Evolutionary conservation across 2,888 invertebrate genomes (phyloP).

Genomic region (Macrosiphum euphorbiae): DNA sequence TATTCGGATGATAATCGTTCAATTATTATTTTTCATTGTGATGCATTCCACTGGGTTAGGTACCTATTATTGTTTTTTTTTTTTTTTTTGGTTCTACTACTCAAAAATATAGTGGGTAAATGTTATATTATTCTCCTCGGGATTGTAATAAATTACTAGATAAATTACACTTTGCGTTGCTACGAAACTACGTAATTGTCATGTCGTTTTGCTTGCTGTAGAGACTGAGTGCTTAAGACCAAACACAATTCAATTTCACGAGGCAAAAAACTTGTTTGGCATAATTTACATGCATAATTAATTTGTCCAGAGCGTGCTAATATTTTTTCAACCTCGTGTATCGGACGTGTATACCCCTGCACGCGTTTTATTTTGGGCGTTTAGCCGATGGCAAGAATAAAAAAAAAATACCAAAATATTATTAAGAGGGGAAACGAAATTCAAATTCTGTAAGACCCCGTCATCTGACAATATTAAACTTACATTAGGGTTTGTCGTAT

Average conservation of each 20-base stretch:
- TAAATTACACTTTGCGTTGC: not conserved
- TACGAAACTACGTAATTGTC: not conserved
- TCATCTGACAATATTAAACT: not conserved
- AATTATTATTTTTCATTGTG: not conserved
- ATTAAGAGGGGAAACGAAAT: not conserved
- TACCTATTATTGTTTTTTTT: not conserved
- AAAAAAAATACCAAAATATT: not conserved
- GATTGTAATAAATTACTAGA: not conserved
- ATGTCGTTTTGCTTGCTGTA: constrained; percentile 16
- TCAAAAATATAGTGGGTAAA: not conserved
- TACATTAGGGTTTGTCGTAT: not conserved
- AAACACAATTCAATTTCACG: constrained; percentile 43
- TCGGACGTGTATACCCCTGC: not conserved
- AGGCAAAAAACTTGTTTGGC: constrained; percentile 51
- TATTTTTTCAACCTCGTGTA: not conserved
- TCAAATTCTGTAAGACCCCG: not conserved
- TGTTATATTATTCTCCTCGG: not conserved
- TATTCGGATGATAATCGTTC: not conserved
- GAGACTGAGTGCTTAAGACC: constrained; percentile 32
- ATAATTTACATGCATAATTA: constrained; percentile 53
- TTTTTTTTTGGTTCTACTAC: not conserved
- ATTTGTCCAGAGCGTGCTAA: constrained; percentile 30
- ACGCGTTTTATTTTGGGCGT: not conserved
- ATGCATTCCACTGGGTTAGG: not conserved
- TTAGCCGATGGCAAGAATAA: not conserved